Evolutionary conservation across 1,140 invertebrate genomes (phyloP), one percentile per base, ranked within the genome.

Genomic region (Temnothorax longispinosus): DNA sequence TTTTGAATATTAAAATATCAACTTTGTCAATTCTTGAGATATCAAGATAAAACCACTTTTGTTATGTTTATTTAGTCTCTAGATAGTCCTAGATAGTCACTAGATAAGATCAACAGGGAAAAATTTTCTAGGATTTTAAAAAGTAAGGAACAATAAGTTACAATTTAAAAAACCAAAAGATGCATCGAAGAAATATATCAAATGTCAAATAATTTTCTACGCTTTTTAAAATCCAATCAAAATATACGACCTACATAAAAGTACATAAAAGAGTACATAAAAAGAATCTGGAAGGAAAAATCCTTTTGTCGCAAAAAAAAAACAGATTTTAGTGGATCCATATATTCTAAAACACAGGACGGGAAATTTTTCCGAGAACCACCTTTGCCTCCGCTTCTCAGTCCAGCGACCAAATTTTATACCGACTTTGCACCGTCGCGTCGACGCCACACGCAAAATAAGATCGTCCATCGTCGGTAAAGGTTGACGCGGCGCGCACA

Each of bases 391-490:
- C 21, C 13, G n/a, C 13, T 54, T 38, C 27, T 27, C 13, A 44
- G 1, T 58, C 52, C 41, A 27, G 13, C 41, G 27, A 41, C 6
- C 69, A 58, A 84, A 60, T 84, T 74, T 60, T 75, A 74, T 74
- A 74, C n/a, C 8, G 8, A 27, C 41, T 84, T 65, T 56, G 13
- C 72, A 58, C 11, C 38, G n/a, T 2, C 56, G 27, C 50, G n/a
- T 64, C 21, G 10, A 11, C 38, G 32, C 1, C n/a, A 71, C 13
- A 87, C 76, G 76, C 56, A 78, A 87, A 89, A 87, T 88, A 75
- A 89, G 77, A 90, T 74, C 58, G 60, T 89, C 71, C 74, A 18
- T 89, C 85, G 88, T 89, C 85, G 60, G 65, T 35, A 27, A 72
- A 89, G 52, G 72, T 80, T 90, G 88, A 75, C 44, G 50, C 85